Conservation (phyloP, 2,888 invertebrate genomes). For the Pandemis heparana region DNA sequence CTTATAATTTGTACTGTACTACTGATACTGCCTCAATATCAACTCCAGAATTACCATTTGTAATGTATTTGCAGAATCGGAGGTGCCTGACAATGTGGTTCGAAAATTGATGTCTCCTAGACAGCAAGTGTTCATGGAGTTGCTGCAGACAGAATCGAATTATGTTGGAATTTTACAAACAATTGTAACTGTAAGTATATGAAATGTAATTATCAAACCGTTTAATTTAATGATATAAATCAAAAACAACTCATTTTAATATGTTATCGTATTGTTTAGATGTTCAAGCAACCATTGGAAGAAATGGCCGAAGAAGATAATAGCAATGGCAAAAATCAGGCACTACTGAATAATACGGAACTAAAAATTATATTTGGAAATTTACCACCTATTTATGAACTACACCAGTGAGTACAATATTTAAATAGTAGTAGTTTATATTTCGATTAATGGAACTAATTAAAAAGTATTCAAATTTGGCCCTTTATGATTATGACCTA, state of each 20-base stretch:
- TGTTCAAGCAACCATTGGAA: slow-evolving; percentile 97
- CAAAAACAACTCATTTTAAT: neutral
- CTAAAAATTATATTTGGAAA: slow-evolving; percentile 98
- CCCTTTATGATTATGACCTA: too few relatives aligned
- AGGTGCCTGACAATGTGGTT: slow-evolving; percentile 86
- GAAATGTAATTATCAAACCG: neutral
- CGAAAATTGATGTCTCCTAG: slow-evolving; percentile 90
- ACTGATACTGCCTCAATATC: neutral
- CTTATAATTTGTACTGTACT: neutral
- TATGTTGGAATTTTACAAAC: slow-evolving; percentile 98
- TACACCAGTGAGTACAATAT: slow-evolving; percentile 90
- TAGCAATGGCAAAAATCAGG: slow-evolving; percentile 86
- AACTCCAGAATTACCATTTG: neutral
- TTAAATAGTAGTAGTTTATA: neutral
- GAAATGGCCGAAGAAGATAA: slow-evolving; percentile 92
- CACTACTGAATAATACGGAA: slow-evolving; percentile 95
- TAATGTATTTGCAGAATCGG: slow-evolving; percentile 72
- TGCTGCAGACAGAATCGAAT: slow-evolving; percentile 98
- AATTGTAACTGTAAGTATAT: slow-evolving; percentile 91
- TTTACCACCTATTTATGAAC: slow-evolving; percentile 96
- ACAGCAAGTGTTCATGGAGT: slow-evolving; percentile 95
- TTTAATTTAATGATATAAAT: neutral
- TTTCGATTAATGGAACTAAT: too few relatives aligned
- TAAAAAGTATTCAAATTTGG: too few relatives aligned
- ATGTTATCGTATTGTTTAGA: slow-evolving; percentile 82